Conservation (phyloP, 2,113 vertebrate genomes). For the Pelecanus crispus region DNA sequence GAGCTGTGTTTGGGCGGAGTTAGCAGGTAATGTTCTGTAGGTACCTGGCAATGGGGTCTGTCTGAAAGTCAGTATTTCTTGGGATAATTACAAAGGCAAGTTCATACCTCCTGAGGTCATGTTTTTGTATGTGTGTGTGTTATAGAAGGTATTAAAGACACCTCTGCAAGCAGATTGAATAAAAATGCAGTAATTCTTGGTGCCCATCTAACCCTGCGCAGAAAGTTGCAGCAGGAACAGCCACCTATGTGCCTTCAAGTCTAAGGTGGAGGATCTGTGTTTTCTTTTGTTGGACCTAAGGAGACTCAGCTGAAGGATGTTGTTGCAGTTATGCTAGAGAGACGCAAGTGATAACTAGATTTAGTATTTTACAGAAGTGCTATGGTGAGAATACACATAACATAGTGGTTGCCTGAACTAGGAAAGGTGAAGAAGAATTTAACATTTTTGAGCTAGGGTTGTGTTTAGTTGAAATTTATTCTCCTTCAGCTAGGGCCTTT, state of each 20-base stretch:
- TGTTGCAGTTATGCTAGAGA: neutral
- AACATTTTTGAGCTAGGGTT: neutral
- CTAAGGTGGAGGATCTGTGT: neutral
- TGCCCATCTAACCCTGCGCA: neutral
- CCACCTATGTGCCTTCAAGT: neutral
- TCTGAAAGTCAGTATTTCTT: neutral
- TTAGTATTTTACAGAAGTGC: neutral
- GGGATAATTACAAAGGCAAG: neutral
- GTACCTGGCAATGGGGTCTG: neutral
- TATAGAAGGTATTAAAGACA: neutral
- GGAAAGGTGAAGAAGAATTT: neutral
- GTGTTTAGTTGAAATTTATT: neutral
- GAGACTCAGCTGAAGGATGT: neutral
- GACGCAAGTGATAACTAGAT: neutral
- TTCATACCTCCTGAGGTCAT: neutral
- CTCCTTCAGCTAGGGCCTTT: neutral
- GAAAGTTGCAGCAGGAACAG: neutral
- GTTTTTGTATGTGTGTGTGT: neutral
- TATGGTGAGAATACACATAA: neutral
- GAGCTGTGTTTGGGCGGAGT: neutral
- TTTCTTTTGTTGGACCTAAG: neutral
- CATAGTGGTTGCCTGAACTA: neutral
- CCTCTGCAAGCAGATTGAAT: neutral
- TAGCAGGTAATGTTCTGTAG: neutral
- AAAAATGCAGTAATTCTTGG: neutral